Evolutionary conservation across 2,888 invertebrate genomes (phyloP), one percentile per base, ranked within the genome.

Genomic region (Eulithis prunata): DNA sequence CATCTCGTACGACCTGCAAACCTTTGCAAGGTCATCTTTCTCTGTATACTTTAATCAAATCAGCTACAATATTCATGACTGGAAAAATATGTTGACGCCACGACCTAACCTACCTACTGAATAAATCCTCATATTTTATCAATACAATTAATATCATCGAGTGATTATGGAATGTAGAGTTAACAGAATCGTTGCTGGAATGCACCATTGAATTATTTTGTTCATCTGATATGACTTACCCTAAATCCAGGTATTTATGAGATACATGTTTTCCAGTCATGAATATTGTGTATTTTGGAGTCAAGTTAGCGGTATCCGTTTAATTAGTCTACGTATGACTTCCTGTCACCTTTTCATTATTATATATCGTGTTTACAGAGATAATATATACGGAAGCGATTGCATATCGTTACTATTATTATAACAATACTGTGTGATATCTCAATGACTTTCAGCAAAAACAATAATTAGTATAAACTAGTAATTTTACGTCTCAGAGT

Each of bases 361-460:
- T 84, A n/a, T 86, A 83, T 87, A 64, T 73, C 11, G 8, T 84
- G 81, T 85, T 87, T 87, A 85, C 75, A 71, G 69, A 72, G 67
- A 68, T 21, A 21, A 68, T 21, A 21, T 76, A 82, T 78, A 81
- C 84, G 89, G 89, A 89, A 88, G 85, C 83, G 10, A 56, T 80
- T 80, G 71, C 62, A 73, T 67, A 71, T 57, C 51, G 47, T 64
- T 68, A 58, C 60, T 57, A 46, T 57, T 72, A 66, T 64, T 51
- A 68, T 76, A 75, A 75, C 70, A 71, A 73, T 76, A 71, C 75
- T n/a, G n/a, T 38, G 51, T 75, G 62, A 66, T 32, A 74, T 74
- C 57, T 70, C 32, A 14, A 58, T 70, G 69, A 71, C 49, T 68
- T 69, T 75, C 75, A 73, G 66, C 49, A 49, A 49, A 49, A 21